Percentiles rank a stretch among this genome's conserved stretches.
phyloP scores from a whole-genome alignment of 2,888 invertebrate species.

The Steinernema carpocapsae region DNA sequence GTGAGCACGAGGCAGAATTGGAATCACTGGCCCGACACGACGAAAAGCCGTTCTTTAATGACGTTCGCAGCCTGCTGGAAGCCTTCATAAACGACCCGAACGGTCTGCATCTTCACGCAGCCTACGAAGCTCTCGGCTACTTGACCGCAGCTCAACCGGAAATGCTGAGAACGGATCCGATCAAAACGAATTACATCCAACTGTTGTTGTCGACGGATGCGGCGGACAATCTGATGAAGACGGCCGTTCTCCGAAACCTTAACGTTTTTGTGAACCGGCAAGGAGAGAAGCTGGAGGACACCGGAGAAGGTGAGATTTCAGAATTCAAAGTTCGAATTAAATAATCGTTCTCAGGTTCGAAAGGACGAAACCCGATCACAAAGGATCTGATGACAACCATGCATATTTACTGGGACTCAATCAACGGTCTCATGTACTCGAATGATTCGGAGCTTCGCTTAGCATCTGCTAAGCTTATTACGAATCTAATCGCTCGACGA shows the following conservation, averaged over 20 bases:
- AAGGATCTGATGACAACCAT: not conserved
- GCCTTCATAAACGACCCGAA: not conserved
- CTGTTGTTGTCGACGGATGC: not conserved
- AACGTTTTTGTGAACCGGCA: conserved; percentile 17
- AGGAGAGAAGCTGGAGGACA: not conserved
- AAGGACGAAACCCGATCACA: not conserved
- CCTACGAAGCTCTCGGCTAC: conserved; percentile 6
- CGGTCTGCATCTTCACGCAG: not conserved
- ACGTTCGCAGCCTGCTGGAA: not conserved
- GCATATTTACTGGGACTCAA: not conserved
- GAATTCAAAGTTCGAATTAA: not conserved
- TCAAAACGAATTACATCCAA: not conserved
- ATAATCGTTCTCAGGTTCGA: not conserved
- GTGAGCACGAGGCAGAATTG: not conserved
- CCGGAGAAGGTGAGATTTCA: not conserved
- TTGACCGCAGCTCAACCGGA: conserved; percentile 2
- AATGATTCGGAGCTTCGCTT: not conserved
- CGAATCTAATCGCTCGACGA: not conserved
- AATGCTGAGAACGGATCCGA: not conserved
- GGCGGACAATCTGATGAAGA: not conserved
- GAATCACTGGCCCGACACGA: not conserved
- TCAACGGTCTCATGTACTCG: not conserved
- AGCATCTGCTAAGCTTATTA: not conserved
- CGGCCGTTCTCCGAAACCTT: not conserved
- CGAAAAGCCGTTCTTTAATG: not conserved